A percentile compares a stretch with the other conserved stretches of the same genome.
Evolutionary conservation across 1,140 invertebrate species (phyloP).

Genomic region (Aphidius ervi): DNA sequence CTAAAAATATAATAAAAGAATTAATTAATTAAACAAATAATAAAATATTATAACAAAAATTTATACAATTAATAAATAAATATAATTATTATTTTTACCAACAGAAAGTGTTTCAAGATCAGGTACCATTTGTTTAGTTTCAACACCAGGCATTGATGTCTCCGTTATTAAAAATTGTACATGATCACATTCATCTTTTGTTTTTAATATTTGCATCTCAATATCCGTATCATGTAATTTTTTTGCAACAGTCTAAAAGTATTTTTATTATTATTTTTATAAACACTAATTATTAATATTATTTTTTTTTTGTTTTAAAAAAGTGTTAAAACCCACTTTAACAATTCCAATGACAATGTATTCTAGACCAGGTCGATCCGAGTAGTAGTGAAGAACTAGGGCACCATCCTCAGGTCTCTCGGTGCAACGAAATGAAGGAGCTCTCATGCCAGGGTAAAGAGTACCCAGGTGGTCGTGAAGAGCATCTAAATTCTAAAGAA

Average conservation of each 20-base stretch:
- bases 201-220: conserved; percentile 82
- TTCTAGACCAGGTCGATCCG: conserved; percentile 86
- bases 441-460: conserved; percentile 88
- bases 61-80: background rate
- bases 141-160: conserved; percentile 62
- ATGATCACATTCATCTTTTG: conserved; percentile 84
- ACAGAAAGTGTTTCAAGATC: conserved; percentile 70
- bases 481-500: conserved; percentile 79
- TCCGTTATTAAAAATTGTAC: conserved; percentile 92
- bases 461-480: conserved; percentile 91
- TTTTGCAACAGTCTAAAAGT: conserved; percentile 77
- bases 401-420: conserved; percentile 79
- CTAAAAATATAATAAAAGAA: conserved; percentile 51
- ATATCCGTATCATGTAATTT: conserved; percentile 89
- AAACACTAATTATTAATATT: too few species aligned
- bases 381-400: conserved; percentile 87
- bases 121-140: conserved; percentile 61
- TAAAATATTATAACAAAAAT: background rate
- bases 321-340: conserved; percentile 61
- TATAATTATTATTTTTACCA: conserved; percentile 51
- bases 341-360: conserved; percentile 93
- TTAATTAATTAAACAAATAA: background rate
- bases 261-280: too few species aligned
- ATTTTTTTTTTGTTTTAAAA: background rate
- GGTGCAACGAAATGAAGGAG: conserved; percentile 87